These are phyloP conservation scores for Cathartes aura DNA, from an alignment of 2,113 vertebrate genomes.

Conservation along the genomic window DNA sequence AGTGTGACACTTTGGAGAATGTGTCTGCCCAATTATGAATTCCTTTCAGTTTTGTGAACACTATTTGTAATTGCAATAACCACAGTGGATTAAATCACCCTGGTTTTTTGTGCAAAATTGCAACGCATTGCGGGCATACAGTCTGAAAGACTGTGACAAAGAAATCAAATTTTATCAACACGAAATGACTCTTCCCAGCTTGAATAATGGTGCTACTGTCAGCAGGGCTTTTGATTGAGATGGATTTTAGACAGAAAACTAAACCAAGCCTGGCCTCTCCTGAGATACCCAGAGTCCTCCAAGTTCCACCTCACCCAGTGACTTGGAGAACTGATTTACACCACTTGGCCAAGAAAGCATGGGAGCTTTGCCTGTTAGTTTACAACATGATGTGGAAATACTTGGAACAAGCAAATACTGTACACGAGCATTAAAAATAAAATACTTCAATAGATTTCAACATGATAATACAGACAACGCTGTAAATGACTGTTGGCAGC, in stretches of 20 bases:
- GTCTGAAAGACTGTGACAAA: conserved; percentile 11
- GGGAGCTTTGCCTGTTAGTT: neutral
- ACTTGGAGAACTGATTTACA: neutral
- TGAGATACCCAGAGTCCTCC: neutral
- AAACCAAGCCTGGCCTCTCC: neutral
- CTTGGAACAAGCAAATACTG: neutral
- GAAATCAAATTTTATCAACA: neutral
- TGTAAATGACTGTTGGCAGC: neutral
- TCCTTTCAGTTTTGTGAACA: neutral
- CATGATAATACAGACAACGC: neutral
- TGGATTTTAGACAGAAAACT: neutral
- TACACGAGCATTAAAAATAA: neutral
- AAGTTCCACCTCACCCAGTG: neutral
- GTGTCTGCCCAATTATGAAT: neutral
- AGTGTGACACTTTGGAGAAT: neutral
- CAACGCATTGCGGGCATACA: neutral
- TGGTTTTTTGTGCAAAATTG: neutral
- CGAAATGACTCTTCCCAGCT: neutral
- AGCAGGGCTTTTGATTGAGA: conserved; percentile 15
- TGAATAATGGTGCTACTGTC: neutral
- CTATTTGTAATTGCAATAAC: conserved; percentile 9
- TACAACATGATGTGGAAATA: neutral
- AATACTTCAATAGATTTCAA: neutral
- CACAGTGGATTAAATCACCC: neutral
- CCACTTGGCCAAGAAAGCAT: neutral